phyloP scores from a whole-genome alignment of 1,140 invertebrate species.

The Penaeus chinensis region DNA sequence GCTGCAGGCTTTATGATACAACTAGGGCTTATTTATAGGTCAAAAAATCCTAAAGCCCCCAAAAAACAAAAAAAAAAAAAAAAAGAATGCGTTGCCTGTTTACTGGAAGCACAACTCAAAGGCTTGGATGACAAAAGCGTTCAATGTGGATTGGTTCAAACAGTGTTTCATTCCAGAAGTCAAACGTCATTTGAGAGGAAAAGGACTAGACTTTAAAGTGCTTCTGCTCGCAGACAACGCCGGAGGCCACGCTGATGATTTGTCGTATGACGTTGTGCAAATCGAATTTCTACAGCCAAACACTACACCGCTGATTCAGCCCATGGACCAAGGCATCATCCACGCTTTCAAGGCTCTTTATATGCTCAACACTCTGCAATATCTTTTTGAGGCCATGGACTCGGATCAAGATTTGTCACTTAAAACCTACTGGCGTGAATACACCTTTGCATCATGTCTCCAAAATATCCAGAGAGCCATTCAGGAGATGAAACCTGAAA shows the following conservation, averaged over 20 bases:
- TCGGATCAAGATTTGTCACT: background rate
- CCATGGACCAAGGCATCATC: background rate
- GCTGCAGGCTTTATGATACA: constrained; percentile 9
- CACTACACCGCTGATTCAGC: constrained; percentile 12
- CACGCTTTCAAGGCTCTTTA: background rate
- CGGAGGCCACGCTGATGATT: background rate
- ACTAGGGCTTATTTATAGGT: constrained; percentile 26
- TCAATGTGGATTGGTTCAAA: constrained; percentile 14
- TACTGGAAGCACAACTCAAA: constrained; percentile 3
- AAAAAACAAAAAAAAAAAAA: background rate
- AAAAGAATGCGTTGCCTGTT: background rate
- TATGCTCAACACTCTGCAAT: background rate
- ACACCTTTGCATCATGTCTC: background rate
- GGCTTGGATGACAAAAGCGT: background rate
- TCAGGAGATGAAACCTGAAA: constrained; percentile 38
- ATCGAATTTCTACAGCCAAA: background rate
- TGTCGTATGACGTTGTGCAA: background rate
- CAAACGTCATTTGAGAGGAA: background rate
- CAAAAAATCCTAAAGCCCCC: background rate
- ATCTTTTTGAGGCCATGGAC: background rate
- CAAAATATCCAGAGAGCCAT: background rate
- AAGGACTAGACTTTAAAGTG: constrained; percentile 4
- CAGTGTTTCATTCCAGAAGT: background rate
- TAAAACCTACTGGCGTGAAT: background rate
- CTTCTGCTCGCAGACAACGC: background rate